A percentile compares a stretch with the other conserved stretches of the same genome.
phyloP scores from a whole-genome alignment of 2,888 invertebrate genomes.

The Nemotelus nigrinus region DNA sequence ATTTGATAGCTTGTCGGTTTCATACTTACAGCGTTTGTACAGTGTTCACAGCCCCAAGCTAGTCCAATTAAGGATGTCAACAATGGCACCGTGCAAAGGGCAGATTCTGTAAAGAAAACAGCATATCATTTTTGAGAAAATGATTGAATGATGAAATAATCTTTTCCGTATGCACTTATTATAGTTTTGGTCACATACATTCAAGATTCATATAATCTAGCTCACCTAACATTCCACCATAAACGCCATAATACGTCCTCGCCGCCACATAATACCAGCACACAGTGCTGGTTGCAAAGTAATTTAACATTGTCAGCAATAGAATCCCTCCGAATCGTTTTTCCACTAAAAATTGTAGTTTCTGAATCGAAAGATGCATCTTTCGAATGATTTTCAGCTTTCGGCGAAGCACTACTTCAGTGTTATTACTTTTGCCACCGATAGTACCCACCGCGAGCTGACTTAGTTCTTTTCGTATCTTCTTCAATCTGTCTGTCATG shows the following conservation, averaged over 20 bases:
- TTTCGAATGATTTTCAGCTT: neutral
- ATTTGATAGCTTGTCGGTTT: neutral
- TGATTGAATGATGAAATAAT: neutral
- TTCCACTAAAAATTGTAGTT: slow-evolving; percentile 3
- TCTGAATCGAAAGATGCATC: slow-evolving; percentile 15
- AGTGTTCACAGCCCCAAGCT: slow-evolving; percentile 36
- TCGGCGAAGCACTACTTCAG: neutral
- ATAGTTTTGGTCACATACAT: no score
- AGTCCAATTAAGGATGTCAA: slow-evolving; percentile 17
- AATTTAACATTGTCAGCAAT: slow-evolving; percentile 26
- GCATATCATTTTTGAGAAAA: neutral
- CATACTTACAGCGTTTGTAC: slow-evolving; percentile 27
- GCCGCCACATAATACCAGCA: slow-evolving; percentile 32
- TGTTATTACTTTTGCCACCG: neutral
- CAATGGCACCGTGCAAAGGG: slow-evolving; percentile 29
- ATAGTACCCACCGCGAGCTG: neutral
- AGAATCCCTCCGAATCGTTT: slow-evolving; percentile 27
- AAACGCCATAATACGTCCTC: slow-evolving; percentile 7
- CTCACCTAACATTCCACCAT: slow-evolving; percentile 7
- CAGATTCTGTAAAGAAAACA: slow-evolving; percentile 28
- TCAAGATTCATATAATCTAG: neutral
- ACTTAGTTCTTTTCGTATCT: slow-evolving; percentile 1
- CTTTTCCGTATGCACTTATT: no score
- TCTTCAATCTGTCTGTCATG: slow-evolving; percentile 13
- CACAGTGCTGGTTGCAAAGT: slow-evolving; percentile 28